Evolutionary conservation across 2,113 vertebrate species (phyloP).

Genomic region (Antechinus flavipes): DNA sequence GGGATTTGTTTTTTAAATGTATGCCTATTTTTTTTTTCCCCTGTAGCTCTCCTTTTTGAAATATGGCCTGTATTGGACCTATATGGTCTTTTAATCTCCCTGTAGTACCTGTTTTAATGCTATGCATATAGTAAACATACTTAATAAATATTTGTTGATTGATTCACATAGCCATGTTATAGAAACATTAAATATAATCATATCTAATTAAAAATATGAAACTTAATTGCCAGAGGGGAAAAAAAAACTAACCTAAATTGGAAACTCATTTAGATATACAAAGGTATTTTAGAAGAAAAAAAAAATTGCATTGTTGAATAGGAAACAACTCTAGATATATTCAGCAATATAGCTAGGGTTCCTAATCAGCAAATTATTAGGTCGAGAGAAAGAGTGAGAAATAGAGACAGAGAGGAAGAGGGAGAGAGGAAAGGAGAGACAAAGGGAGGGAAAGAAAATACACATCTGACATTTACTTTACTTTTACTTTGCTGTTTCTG

Average conservation of each 20-base stretch:
- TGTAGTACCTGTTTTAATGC: not conserved
- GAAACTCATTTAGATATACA: slow-evolving; percentile 28
- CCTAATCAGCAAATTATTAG: slow-evolving; percentile 18
- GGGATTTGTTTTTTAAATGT: not conserved
- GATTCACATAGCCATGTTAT: slow-evolving; percentile 1
- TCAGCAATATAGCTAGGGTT: not conserved
- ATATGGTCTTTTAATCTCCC: not conserved
- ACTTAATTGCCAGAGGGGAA: not conserved
- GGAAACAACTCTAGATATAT: slow-evolving; percentile 39
- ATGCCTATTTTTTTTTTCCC: not conserved
- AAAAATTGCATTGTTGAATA: slow-evolving; percentile 1
- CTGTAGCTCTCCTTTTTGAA: not conserved
- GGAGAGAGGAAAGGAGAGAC: too few relatives aligned
- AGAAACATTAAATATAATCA: slow-evolving; percentile 37
- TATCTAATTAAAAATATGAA: slow-evolving; percentile 14
- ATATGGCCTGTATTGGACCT: not conserved
- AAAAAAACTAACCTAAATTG: not conserved
- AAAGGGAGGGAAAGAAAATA: too few relatives aligned
- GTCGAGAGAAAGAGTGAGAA: not conserved
- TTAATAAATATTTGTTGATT: slow-evolving; percentile 15
- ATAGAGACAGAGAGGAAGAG: not conserved
- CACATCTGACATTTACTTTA: not conserved
- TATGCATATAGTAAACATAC: not conserved
- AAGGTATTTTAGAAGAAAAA: slow-evolving; percentile 38
- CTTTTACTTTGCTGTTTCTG: not conserved